Base-by-base conservation (phyloP, 2,113 vertebrate genomes). In the Pagrus major region DNA sequence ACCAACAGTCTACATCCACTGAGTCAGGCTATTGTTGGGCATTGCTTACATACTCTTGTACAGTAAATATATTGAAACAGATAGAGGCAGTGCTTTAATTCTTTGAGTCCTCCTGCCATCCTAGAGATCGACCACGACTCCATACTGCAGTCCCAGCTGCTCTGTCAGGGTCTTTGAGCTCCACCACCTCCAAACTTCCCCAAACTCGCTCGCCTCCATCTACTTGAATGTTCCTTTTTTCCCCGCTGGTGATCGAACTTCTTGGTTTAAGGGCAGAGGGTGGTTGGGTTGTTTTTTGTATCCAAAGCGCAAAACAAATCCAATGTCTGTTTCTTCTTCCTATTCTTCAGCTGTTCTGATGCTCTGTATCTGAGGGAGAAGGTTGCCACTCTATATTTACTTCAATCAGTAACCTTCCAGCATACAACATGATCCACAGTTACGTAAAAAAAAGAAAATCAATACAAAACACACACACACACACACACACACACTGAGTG, bases 381-480 rank as follows among this genome's bases (percentile, higher is more conserved):
- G 44, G 66, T 51, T 79, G 74, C 81, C 54, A 16, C 55, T 83
- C 71, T 88, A 91, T 92, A 86, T 91, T 89, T 87, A 84, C 83
- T 71, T 73, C 80, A 81, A 65, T 81, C 60, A 74, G 49, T 39
- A 56, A 74, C 85, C 86, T 78, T 77, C 78, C 82, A 69, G 58
- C 46, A 79, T 73, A 82, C 67, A 76, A 71, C 70, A 63, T 70
- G 41, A 88, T 76, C 79, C 78, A 65, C 54, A 44, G 71, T 92
- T 89, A 84, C 69, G 80, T 89, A n/a, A 87, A 91, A 86, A 75
- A 42, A 29, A 23, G 3, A 51, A 46, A 76, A 66, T 59, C 77
- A 78, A 84, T 82, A 55, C 27, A 37, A 60, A 61, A 52, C 54
- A 81, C 46, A 83, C 55, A 33, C 37, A 76, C 10, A 2, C 2